Evolutionary conservation across 2,113 vertebrate species (phyloP).

Genomic region (Takifugu bimaculatus): DNA sequence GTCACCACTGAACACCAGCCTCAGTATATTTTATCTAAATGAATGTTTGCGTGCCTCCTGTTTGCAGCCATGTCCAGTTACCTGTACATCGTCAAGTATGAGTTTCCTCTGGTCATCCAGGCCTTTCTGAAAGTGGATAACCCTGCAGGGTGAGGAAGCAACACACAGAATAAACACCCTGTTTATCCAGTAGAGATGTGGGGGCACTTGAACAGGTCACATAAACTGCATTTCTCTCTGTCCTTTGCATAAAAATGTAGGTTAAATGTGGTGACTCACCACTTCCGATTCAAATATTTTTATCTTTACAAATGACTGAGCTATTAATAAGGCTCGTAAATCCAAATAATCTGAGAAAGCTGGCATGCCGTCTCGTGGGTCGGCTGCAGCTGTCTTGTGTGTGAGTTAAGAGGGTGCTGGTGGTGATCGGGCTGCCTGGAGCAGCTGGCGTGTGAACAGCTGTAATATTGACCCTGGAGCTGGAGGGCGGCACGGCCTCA

Average conservation of each 20-base stretch:
- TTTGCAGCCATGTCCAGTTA: conserved; percentile 92
- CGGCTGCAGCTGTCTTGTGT: neutral
- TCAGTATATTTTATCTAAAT: neutral
- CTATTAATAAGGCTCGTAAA: too few relatives aligned
- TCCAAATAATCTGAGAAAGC: too few relatives aligned
- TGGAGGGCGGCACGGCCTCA: conserved; percentile 29
- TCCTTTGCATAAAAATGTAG: too few relatives aligned
- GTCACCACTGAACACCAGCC: neutral
- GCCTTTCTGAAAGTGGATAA: conserved; percentile 74
- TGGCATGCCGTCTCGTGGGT: neutral
- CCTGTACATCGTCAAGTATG: conserved; percentile 95
- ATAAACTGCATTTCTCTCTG: too few relatives aligned
- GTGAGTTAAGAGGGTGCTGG: conserved; percentile 14
- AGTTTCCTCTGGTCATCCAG: conserved; percentile 91
- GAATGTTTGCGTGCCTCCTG: conserved; percentile 5
- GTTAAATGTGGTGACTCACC: too few relatives aligned
- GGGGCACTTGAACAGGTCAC: too few relatives aligned
- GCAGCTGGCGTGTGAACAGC: conserved; percentile 60
- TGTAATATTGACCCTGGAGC: conserved; percentile 49
- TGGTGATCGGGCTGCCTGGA: conserved; percentile 20
- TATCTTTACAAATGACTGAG: too few relatives aligned
- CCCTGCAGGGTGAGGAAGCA: conserved; percentile 66
- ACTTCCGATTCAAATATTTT: too few relatives aligned
- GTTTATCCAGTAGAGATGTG: too few relatives aligned
- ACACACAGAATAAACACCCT: too few relatives aligned